Evolutionary conservation across 2,888 invertebrate genomes (phyloP).

Genomic region (Leucophenga maculata): DNA sequence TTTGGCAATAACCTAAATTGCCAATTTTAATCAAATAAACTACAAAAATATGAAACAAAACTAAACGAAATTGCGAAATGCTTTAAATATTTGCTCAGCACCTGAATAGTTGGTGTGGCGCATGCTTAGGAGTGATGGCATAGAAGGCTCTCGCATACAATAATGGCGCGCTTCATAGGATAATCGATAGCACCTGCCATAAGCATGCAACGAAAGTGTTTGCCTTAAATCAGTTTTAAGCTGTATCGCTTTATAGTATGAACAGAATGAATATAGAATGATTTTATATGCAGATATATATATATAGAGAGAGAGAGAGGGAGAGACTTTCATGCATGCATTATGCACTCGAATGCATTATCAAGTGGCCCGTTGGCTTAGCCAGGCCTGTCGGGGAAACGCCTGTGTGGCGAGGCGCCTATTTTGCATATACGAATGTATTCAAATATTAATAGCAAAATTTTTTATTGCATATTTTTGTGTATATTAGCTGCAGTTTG

Average conservation of each 20-base stretch:
- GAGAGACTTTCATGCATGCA: no score
- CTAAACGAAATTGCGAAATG: no score
- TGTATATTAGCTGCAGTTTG: slow-evolving; percentile 25
- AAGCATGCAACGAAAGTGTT: slow-evolving; percentile 25
- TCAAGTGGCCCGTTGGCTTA: background rate
- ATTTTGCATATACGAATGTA: slow-evolving; percentile 25
- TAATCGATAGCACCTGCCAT: background rate
- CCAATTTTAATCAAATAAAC: slow-evolving; percentile 13
- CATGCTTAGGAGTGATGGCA: slow-evolving; percentile 16
- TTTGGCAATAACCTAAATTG: no score
- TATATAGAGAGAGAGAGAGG: no score
- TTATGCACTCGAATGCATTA: slow-evolving; percentile 10
- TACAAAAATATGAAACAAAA: background rate
- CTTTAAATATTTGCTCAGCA: slow-evolving; percentile 37
- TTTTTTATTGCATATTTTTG: slow-evolving; percentile 51
- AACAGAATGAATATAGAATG: no score
- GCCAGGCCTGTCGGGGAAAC: background rate
- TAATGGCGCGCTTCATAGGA: slow-evolving; percentile 16
- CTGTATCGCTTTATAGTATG: no score
- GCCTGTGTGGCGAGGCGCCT: background rate
- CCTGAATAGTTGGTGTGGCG: slow-evolving; percentile 47
- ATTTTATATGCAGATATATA: no score
- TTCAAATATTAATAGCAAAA: no score
- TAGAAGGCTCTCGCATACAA: slow-evolving; percentile 34
- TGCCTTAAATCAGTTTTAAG: slow-evolving; percentile 47